A percentile compares a stretch with the other conserved stretches of the same genome.
phyloP scores from a whole-genome alignment of 2,113 vertebrate genomes.

The Rhea americana region DNA sequence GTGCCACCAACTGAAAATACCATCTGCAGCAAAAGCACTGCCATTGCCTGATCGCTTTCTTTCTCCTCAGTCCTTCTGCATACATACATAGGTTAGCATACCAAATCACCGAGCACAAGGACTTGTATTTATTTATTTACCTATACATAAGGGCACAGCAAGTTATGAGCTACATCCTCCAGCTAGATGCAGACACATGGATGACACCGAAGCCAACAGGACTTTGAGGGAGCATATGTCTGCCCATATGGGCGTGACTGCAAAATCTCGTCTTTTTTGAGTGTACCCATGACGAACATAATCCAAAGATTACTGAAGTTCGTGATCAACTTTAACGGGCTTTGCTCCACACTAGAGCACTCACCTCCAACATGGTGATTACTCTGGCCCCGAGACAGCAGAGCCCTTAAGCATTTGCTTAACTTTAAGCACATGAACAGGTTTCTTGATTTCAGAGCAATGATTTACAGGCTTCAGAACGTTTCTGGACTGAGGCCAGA shows the following conservation, averaged over 20 bases:
- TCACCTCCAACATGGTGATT: not conserved
- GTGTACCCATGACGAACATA: not conserved
- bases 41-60: not conserved
- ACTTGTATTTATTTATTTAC: not conserved
- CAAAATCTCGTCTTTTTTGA: conserved; percentile 17
- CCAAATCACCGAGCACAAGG: not conserved
- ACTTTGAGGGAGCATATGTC: conserved; percentile 37
- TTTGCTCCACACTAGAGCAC: not conserved
- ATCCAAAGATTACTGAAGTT: not conserved
- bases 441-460: not conserved
- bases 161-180: not conserved
- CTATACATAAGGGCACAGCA: not conserved
- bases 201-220: not conserved
- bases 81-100: not conserved
- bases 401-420: not conserved
- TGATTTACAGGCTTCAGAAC: not conserved
- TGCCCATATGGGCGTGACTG: conserved; percentile 33
- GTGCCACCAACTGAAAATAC: not conserved
- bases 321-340: not conserved
- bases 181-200: not conserved
- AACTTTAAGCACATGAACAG: not conserved
- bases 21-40: not conserved
- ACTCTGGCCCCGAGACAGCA: not conserved
- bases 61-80: not conserved
- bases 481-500: not conserved